Percentiles rank a stretch among this genome's conserved stretches.
These are phyloP conservation scores for Arvicanthis niloticus DNA, from an alignment of 2,113 vertebrate species.

Conservation along the genomic window DNA sequence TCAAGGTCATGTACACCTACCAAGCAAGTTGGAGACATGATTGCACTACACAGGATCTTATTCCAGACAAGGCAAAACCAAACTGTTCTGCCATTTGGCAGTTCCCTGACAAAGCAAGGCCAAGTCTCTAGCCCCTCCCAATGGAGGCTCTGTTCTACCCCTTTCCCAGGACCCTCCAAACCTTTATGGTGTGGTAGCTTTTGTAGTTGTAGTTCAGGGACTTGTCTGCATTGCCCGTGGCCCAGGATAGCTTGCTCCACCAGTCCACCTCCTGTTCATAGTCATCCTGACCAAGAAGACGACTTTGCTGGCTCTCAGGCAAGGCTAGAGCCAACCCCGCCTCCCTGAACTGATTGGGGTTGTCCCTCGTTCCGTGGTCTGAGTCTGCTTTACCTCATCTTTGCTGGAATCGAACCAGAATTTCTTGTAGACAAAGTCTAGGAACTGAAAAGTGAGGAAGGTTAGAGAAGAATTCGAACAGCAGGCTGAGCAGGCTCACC, in stretches of 20 bases:
- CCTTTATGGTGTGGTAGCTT: constrained; percentile 82
- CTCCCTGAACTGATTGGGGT: background rate
- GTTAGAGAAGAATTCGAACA: background rate
- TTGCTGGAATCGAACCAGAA: constrained; percentile 65
- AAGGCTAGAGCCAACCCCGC: background rate
- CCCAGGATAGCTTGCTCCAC: constrained; percentile 86
- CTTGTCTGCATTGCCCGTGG: constrained; percentile 68
- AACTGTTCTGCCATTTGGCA: background rate
- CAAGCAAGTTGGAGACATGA: background rate
- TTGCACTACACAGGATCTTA: background rate
- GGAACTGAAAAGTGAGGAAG: constrained; percentile 59
- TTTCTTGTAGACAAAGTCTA: constrained; percentile 54
- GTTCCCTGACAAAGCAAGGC: background rate
- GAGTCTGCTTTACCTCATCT: constrained; percentile 68
- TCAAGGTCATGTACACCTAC: background rate
- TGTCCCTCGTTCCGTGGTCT: background rate
- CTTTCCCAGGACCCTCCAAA: constrained; percentile 43
- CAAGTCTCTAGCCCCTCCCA: background rate
- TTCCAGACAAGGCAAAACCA: background rate
- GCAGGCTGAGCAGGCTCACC: background rate
- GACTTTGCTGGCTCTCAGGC: background rate
- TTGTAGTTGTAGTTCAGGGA: background rate
- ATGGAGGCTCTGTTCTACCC: too few relatives aligned
- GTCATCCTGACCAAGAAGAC: constrained; percentile 45
- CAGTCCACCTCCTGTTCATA: constrained; percentile 81